Conservation (phyloP, 2,888 invertebrate species). For the Lucinisca nassula region DNA sequence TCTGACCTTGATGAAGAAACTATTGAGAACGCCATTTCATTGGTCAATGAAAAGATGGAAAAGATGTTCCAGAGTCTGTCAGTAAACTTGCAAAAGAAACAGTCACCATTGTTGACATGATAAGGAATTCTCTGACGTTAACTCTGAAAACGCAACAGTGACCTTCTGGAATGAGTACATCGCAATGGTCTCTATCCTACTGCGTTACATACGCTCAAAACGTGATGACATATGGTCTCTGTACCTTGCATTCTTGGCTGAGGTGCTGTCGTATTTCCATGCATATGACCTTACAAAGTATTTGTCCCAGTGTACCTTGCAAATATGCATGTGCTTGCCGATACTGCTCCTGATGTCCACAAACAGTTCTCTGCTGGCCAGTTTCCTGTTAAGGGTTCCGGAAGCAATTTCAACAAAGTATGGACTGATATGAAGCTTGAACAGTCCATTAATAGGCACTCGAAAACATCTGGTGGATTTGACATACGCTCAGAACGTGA, state of each 20-base stretch:
- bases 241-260: background rate
- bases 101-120: background rate
- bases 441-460: background rate
- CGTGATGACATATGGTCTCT: too few relatives aligned
- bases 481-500: too few relatives aligned
- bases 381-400: background rate
- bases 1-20: background rate
- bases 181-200: background rate
- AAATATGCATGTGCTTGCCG: background rate
- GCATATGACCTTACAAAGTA: background rate
- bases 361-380: background rate
- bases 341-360: background rate
- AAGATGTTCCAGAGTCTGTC: background rate
- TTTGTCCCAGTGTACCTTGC: background rate
- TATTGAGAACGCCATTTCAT: background rate
- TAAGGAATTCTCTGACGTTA: background rate
- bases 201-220: background rate
- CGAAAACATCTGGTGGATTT: background rate
- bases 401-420: background rate
- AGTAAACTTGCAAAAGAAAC: background rate
- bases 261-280: background rate
- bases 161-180: background rate
- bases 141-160: too few relatives aligned
- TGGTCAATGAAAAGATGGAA: background rate
- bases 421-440: background rate